Evolutionary conservation across 2,888 invertebrate species (phyloP), one percentile per base, ranked within the genome.

Genomic region (Xestoiulus laeticollis): DNA sequence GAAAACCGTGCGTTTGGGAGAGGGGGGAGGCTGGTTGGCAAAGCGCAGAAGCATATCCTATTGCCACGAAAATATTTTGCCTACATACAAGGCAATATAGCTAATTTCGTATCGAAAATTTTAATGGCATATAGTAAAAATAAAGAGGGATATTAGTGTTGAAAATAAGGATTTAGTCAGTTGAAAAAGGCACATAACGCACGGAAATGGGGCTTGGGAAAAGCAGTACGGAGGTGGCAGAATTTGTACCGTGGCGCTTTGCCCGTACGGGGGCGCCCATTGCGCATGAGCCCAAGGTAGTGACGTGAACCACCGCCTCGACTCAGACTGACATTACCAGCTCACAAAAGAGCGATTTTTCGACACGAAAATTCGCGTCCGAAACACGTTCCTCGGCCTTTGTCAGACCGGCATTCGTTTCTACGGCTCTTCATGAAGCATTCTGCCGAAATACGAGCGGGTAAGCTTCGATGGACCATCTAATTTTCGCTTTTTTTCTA

Each of bases 241-340:
- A 84, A 84, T 84, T 84, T 84, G 84, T 84, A 84, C 84, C 84
- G 84, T 84, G 84, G 84, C 87, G 87, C 82, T 87, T 84, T 84
- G 87, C 78, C 83, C 87, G 68, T 44, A 32, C 43, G 32, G 32
- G 86, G 53, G 44, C 86, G 53, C 43, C 83, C 38, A 87, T 68
- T 44, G 87, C 87, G 87, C 87, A 87, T 87, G 87, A 87, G 87
- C 87, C 87, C 38, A 87, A 68, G 43, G 19, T 32, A 68, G 87
- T 78, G 87, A 87, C 87, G 87, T 87, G 84, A 43, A 87, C 82
- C 87, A 78, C 87, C 87, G 87, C 87, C 87, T 87, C 78, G 87
- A 78, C 82, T 83, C 68, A 26, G 87, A 87, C 87, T 83, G 87
- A 87, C 87, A 44, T 83, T 87, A 84, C 43, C 83, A 87, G 87